phyloP scores from a whole-genome alignment of 2,797 vertebrate species.

The Lutjanus campechanus region DNA sequence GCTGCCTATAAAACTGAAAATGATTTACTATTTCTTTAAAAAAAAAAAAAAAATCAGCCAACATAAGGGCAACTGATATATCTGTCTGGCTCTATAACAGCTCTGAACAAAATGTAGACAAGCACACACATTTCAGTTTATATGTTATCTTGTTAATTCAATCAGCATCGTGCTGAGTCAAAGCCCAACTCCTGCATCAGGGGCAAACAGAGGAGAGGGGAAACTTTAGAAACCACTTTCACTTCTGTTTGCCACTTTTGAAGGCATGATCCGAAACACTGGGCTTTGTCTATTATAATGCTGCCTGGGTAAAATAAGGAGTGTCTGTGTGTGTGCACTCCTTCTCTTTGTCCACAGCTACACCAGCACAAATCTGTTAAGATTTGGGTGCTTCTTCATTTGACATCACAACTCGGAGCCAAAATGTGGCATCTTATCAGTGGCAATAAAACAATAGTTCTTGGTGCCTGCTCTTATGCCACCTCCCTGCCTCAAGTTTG shows the following conservation, averaged over 20 bases:
- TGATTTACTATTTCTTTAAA: no score
- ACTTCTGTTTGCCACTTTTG: neutral
- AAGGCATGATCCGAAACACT: neutral
- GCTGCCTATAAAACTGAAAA: no score
- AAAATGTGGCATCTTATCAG: neutral
- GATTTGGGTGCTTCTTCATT: constrained; percentile 7
- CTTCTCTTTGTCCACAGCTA: constrained; percentile 67
- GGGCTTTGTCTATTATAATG: neutral
- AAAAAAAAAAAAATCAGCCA: no score
- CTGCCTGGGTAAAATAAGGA: constrained; percentile 20
- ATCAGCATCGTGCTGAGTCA: constrained; percentile 15
- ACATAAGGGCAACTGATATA: no score
- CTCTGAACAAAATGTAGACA: neutral
- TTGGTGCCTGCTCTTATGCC: neutral
- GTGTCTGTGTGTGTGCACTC: constrained; percentile 27
- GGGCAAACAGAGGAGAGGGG: neutral
- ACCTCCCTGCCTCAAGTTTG: constrained; percentile 23
- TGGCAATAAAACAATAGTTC: neutral
- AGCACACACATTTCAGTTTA: neutral
- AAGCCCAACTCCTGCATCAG: neutral
- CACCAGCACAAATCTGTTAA: constrained; percentile 6
- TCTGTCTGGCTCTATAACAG: neutral
- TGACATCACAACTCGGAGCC: neutral
- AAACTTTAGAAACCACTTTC: constrained; percentile 22
- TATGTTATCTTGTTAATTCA: neutral